These are phyloP conservation scores for Andrena chrysosceles DNA, from an alignment of 2,888 invertebrate species.

Conservation along the genomic window DNA sequence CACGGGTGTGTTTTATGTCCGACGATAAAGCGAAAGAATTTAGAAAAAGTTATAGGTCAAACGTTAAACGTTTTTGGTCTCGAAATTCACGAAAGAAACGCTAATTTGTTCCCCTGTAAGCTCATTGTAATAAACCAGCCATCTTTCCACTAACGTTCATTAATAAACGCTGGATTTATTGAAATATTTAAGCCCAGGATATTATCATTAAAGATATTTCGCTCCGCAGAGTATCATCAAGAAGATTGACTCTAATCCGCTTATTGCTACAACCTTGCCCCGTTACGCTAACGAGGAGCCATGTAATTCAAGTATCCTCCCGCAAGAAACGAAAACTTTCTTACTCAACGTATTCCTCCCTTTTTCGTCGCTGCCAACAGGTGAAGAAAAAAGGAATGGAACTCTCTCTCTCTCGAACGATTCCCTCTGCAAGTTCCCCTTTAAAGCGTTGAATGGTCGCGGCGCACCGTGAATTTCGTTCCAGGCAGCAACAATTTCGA, in stretches of 20 bases:
- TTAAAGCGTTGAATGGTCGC: not conserved
- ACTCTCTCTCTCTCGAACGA: not conserved
- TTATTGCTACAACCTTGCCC: conserved; percentile 24
- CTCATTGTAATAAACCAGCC: conserved; percentile 13
- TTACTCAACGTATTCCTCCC: not conserved
- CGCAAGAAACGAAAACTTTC: not conserved
- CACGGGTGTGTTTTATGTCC: too few relatives aligned
- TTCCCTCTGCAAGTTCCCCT: not conserved
- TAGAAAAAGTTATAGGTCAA: too few relatives aligned
- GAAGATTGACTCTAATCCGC: conserved; percentile 27
- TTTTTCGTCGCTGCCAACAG: not conserved
- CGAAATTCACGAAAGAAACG: not conserved
- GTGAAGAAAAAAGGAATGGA: not conserved
- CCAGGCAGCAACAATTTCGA: conserved; percentile 2
- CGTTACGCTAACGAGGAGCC: conserved; percentile 16
- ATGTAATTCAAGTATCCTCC: conserved; percentile 18
- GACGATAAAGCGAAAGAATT: too few relatives aligned
- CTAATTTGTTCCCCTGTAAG: conserved; percentile 5
- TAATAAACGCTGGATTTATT: conserved; percentile 18
- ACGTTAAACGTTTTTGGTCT: not conserved
- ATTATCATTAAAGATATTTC: conserved; percentile 36
- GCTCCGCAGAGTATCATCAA: conserved; percentile 7
- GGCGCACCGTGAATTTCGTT: not conserved
- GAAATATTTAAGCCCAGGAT: not conserved
- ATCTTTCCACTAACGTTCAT: conserved; percentile 21